Base-by-base conservation (phyloP, 1,140 invertebrate genomes). In the Lysiphlebus fabarum region DNA sequence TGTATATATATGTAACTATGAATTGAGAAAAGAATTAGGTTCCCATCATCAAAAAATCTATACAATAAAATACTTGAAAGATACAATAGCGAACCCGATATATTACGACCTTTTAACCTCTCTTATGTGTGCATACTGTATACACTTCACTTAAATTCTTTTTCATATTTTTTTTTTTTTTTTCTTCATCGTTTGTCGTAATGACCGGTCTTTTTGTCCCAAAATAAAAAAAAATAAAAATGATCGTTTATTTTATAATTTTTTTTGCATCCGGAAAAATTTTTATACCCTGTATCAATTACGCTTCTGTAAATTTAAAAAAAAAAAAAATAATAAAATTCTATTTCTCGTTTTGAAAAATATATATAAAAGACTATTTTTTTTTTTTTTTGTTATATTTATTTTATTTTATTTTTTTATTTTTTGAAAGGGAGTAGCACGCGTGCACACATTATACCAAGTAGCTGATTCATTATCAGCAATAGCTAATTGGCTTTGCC, bases 401-500 rank as follows among this genome's bases (percentile, higher is more conserved):
- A 3, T 40, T 41, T 38, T n/a, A n/a, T n/a, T 56, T 58, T 56
- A 38, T 60, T 54, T 4, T 53, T 9, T 42, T 49, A n/a, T 10
- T 42, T 47, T 14, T 2, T 54, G 41, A 12, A n/a, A 17, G 38
- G 2, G 38, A 40, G 7, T 7, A 7, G 38, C 38, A 40, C 38
- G 38, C 38, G 38, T 11, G 10, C 10, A 8, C 10, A 40, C 2
- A n/a, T n/a, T n/a, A n/a, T 36, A 37, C 49, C 14, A 41, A 54
- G 57, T 53, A 51, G 45, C 43, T 51, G 58, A 66, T 68, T 69
- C 63, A 67, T 70, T 66, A 65, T 70, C 62, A 62, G 66, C 57
- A 56, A 53, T 58, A 67, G 70, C 71, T 74, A 76, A 77, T 76
- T 76, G 73, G 72, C 62, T 62, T 62, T 56, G 59, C 61, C 61